phyloP scores from a whole-genome alignment of 2,888 invertebrate species.

The Eilema caniola region DNA sequence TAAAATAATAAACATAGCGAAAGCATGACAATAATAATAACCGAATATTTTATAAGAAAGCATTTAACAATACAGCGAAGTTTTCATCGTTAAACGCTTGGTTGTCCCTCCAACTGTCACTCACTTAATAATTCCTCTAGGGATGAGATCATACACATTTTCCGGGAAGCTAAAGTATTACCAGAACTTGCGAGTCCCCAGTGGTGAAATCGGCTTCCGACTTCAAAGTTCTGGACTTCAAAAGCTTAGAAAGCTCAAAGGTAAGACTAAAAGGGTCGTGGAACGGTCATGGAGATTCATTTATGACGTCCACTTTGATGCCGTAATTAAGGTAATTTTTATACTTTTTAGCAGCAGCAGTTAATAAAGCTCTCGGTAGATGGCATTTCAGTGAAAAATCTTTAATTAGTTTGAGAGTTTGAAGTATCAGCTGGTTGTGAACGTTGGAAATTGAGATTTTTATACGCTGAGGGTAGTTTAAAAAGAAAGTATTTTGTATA shows the following conservation, averaged over 20 bases:
- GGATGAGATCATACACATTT: slow-evolving; percentile 38
- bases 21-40: neutral
- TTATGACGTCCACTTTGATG: slow-evolving; percentile 57
- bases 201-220: slow-evolving; percentile 42
- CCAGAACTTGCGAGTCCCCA: slow-evolving; percentile 37
- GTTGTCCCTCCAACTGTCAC: neutral
- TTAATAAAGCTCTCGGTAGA: slow-evolving; percentile 32
- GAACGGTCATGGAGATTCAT: slow-evolving; percentile 51
- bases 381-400: slow-evolving; percentile 30
- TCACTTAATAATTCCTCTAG: slow-evolving; percentile 30
- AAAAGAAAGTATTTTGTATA: neutral
- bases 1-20: neutral
- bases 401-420: slow-evolving; percentile 35
- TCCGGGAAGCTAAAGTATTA: slow-evolving; percentile 28
- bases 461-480: slow-evolving; percentile 14
- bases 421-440: slow-evolving; percentile 26
- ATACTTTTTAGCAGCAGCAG: slow-evolving; percentile 34
- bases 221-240: slow-evolving; percentile 41
- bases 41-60: neutral
- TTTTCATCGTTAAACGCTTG: neutral
- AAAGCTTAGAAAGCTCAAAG: slow-evolving; percentile 43
- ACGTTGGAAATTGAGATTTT: slow-evolving; percentile 27
- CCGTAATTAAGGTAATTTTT: slow-evolving; percentile 52
- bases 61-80: neutral
- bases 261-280: slow-evolving; percentile 37